Conservation (phyloP, 2,797 vertebrate species). For the Acanthurus leucopareius region DNA sequence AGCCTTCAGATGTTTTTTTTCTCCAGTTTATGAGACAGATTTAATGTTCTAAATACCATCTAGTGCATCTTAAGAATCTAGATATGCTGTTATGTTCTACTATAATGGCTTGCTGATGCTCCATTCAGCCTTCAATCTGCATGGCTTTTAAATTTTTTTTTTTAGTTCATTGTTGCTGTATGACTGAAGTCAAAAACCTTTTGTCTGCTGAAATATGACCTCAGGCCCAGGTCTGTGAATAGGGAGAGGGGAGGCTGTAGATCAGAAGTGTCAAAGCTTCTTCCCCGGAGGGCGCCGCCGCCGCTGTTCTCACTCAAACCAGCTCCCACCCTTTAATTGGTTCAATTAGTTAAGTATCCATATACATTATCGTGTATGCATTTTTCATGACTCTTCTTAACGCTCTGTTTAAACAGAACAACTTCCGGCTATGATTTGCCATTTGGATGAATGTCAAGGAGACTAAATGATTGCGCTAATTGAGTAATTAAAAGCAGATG, state of each 20-base stretch:
- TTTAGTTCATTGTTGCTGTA: conserved; percentile 64
- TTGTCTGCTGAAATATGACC: conserved; percentile 85
- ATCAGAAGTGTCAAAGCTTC: conserved; percentile 83
- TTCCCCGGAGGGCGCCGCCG: conserved; percentile 75
- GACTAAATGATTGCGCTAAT: conserved; percentile 88
- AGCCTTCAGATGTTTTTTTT: conserved; percentile 23
- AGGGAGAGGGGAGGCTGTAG: conserved; percentile 79
- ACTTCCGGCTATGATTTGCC: conserved; percentile 87
- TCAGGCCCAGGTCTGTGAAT: conserved; percentile 72
- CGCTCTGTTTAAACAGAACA: conserved; percentile 82
- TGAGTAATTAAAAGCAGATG: conserved; percentile 91
- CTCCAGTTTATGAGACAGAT: not conserved
- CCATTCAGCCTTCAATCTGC: conserved; percentile 49
- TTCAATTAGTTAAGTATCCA: conserved; percentile 88
- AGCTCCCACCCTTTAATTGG: conserved; percentile 82
- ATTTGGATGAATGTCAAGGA: conserved; percentile 87
- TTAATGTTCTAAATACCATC: conserved; percentile 2
- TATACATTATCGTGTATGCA: conserved; percentile 85
- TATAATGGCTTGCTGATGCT: conserved; percentile 2
- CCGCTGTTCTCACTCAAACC: conserved; percentile 78
- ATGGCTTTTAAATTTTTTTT: conserved; percentile 60
- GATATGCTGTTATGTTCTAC: not conserved
- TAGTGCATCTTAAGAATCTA: conserved; percentile 9
- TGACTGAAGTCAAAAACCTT: conserved; percentile 79
- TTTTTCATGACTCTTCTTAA: conserved; percentile 87